Base-by-base conservation (phyloP, 2,113 vertebrate genomes). In the Myrmecobius fasciatus region DNA sequence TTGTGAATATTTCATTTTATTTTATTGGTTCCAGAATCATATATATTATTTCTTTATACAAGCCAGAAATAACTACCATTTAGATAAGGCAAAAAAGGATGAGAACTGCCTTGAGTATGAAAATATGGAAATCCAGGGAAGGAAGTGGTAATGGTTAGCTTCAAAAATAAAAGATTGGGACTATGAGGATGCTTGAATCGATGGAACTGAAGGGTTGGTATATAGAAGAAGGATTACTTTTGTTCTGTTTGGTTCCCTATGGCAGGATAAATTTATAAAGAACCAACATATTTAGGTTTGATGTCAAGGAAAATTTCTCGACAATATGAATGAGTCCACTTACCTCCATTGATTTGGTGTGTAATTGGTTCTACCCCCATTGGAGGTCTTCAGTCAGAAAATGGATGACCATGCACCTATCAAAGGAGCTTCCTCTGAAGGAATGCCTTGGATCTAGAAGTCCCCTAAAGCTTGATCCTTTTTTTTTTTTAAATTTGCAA, bases 191-290 rank as follows among this genome's bases (percentile, higher is more conserved):
- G 1, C 1, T 43, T 83, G n/a, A 43, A 20, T 43, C 22, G 3
- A 22, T 8, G n/a, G 22, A 83, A 43, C n/a, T 83, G 20, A 83
- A 83, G 17, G 67, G 67, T 17, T n/a, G 67, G 67, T 83, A 83
- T 4, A 22, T 43, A 2, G 36, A 43, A 43, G 67, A 83, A 20
- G n/a, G 67, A 43, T 83, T 48, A 52, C 17, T 92, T 24, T 90
- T 96, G 12, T 93, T 92, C n/a, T 96, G 14, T 92, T 93, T 93
- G 36, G 83, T 92, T 95, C 92, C 0, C 20, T 93, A 89, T 53
- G 25, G 7, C 31, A 60, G 43, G 48, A 53, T 36, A 25, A 90
- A 14, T 75, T 95, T 93, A 93, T 92, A 47, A 95, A 90, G 14
- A 25, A 2, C n/a, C n/a, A 8, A 22, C 36, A 22, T 43, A 83